Base-by-base conservation (phyloP, 2,888 invertebrate species). In the Thelaira solivaga region DNA sequence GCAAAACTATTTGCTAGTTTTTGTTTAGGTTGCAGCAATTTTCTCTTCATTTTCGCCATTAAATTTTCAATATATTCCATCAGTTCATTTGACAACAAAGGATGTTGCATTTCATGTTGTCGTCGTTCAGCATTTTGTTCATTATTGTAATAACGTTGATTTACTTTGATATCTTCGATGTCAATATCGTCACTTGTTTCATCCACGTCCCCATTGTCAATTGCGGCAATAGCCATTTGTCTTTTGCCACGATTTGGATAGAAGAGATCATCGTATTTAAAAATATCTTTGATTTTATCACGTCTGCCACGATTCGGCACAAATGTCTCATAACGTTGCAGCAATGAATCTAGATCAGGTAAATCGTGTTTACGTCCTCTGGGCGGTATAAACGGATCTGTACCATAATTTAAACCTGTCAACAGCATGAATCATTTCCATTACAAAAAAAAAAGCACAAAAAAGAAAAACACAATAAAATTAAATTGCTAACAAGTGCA, bases 301-400 rank as follows among this genome's bases (percentile, higher is more conserved):
- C 86, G 88, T 80, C 83, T 86, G 64, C 89, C 89, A 80, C 89
- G 89, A 84, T 89, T 86, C 34, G 89, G 89, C 13, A 89, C 85
- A 82, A 89, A 89, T 18, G 86, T 82, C 62, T 89, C 89, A 65
- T 84, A 83, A 49, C 84, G 85, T 45, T 85, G 81, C 68, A 86
- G 59, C 55, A 88, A 79, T 34, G 82, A 83, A 69, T 85, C 83
- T 65, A 87, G 74, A 72, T 85, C 83, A 29, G 86, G 85, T 8
- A 82, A 71, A 75, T 84, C 81, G 49, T 86, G 84, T 68, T 89
- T 89, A 29, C 89, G 86, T 24, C 89, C 89, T 16, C 88, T 84
- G 41, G 88, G 88, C 61, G 88, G 88, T 82, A 89, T 88, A 67
- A 89, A 89, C 7, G 87, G 87, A 81, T 85, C 84, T 76, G 82